A percentile compares a stretch with the other conserved stretches of the same genome.
These are phyloP conservation scores for Zygothrica quintamaculata DNA, from an alignment of 2,888 invertebrate genomes.

Conservation along the genomic window DNA sequence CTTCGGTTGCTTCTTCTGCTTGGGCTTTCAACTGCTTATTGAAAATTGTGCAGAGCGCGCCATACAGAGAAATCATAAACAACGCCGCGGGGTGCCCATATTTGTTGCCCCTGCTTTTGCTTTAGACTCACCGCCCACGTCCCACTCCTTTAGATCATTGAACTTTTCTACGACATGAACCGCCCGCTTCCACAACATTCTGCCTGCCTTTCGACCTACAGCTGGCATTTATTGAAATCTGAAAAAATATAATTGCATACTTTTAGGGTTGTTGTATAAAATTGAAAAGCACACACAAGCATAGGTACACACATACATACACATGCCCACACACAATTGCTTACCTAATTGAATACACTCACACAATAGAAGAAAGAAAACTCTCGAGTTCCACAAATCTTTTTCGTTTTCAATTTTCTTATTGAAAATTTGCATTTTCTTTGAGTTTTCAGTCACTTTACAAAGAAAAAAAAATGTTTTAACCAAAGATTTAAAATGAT, in stretches of 20 bases:
- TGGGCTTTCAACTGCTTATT: conserved; percentile 67
- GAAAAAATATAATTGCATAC: conserved; percentile 73
- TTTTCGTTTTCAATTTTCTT: no score
- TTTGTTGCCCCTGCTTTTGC: conserved; percentile 22
- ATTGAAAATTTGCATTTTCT: no score
- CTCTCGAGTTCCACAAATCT: conserved; percentile 15
- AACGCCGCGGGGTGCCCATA: conserved; percentile 70
- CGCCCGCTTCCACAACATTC: background rate
- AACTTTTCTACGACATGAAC: background rate
- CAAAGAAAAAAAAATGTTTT: no score
- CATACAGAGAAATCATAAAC: conserved; percentile 74
- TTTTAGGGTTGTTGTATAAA: conserved; percentile 70
- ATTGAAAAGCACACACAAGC: conserved; percentile 57
- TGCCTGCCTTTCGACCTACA: conserved; percentile 2
- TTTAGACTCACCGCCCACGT: background rate
- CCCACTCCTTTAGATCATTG: background rate
- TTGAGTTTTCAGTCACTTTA: no score
- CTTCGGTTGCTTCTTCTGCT: conserved; percentile 18
- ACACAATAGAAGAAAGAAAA: conserved; percentile 15
- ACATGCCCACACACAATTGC: conserved; percentile 17
- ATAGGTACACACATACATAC: conserved; percentile 12
- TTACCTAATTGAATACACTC: conserved; percentile 10
- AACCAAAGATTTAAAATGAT: no score
- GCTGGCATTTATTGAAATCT: conserved; percentile 75
- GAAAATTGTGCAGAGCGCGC: conserved; percentile 68